Evolutionary conservation across 2,888 invertebrate genomes (phyloP), one percentile per base, ranked within the genome.

Genomic region (Fragum sueziense): DNA sequence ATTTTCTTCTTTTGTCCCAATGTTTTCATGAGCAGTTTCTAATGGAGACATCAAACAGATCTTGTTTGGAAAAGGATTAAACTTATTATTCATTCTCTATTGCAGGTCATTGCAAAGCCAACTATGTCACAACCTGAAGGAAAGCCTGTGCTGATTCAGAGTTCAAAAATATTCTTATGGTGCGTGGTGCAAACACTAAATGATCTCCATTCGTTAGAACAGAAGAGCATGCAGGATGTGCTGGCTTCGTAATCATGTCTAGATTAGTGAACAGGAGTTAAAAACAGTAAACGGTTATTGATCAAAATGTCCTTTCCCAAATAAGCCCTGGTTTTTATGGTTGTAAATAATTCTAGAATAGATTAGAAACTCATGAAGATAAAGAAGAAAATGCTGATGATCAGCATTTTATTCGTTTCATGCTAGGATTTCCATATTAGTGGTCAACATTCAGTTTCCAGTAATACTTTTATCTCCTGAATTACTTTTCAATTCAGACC

Each of bases 71-170:
- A 47, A 47, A 1, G 41, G 41, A 17, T 41, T 41, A 41, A 41
- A n/a, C 2, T 20, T 20, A 47, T 1, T 20, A 69, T 67, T 51
- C 7, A n/a, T 54, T 33, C 31, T 72, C 14, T 78, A 33, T 84
- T 79, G 41, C 77, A 87, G 87, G 82, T 80, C 87, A 87, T 71
- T 87, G 87, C 72, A 86, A 84, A 62, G 82, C 87, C 11, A 87
- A 86, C 74, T 87, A 78, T 72, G 80, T 80, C n/a, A 76, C 80
- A 74, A 84, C 80, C 9, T 84, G 80, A 84, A 11, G 47, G 4
- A n/a, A n/a, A n/a, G n/a, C n/a, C n/a, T n/a, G n/a, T n/a, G n/a
- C n/a, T n/a, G n/a, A n/a, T n/a, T n/a, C n/a, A n/a, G n/a, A n/a
- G n/a, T n/a, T n/a, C n/a, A n/a, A n/a, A n/a, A n/a, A n/a, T n/a